A percentile compares a stretch with the other conserved stretches of the same genome.
Evolutionary conservation across 1,140 invertebrate genomes (phyloP).

Genomic region (Dysdera silvatica): DNA sequence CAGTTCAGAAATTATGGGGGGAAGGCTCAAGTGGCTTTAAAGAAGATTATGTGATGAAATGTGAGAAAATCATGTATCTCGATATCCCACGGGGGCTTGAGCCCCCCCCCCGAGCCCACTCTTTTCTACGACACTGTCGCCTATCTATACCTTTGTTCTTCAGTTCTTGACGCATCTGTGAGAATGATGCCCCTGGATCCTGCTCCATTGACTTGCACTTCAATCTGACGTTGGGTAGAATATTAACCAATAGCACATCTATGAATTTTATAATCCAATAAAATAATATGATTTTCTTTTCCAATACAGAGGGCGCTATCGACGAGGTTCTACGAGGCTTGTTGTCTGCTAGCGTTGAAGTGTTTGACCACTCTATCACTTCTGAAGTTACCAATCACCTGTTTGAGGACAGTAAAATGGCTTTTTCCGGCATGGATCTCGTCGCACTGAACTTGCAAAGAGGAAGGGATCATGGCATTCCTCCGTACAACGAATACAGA

Average conservation of each 20-base stretch:
- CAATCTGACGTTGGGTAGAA: neutral
- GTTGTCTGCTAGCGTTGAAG: slow-evolving; percentile 82
- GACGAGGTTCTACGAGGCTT: slow-evolving; percentile 82
- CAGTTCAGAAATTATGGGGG: no score
- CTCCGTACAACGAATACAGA: slow-evolving; percentile 56
- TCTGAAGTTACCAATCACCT: slow-evolving; percentile 90
- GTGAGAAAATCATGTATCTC: no score
- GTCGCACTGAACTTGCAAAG: slow-evolving; percentile 73
- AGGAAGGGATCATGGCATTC: slow-evolving; percentile 55
- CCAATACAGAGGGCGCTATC: slow-evolving; percentile 55
- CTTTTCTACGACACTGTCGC: no score
- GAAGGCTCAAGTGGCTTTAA: no score
- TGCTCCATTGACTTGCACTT: neutral
- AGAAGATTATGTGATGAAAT: no score
- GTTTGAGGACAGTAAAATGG: slow-evolving; percentile 75
- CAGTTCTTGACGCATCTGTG: no score
- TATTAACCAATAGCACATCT: neutral
- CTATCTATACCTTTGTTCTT: no score
- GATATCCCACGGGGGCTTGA: no score
- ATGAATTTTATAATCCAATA: neutral
- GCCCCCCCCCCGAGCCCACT: no score
- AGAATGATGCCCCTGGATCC: neutral
- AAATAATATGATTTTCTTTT: neutral
- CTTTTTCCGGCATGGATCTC: slow-evolving; percentile 76
- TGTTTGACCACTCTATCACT: slow-evolving; percentile 85